Evolutionary conservation across 2,113 vertebrate species (phyloP), one percentile per base, ranked within the genome.

Genomic region (Petromus typicus): DNA sequence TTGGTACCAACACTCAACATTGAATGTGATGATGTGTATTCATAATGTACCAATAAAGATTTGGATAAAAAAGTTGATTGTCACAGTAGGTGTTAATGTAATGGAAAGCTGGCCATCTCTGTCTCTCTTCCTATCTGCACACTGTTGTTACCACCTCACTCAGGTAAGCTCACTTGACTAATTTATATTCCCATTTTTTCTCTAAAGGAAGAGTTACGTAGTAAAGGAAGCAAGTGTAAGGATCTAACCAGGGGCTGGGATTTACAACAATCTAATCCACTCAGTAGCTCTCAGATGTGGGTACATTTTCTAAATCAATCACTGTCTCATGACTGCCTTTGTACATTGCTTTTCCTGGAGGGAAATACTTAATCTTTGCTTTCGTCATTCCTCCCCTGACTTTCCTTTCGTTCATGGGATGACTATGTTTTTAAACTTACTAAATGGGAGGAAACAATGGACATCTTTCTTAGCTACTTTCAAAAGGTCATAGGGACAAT

Each of bases 401-500:
- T 96, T 88, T 96, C 69, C 92, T 98, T 97, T 98, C 94, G 95
- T 96, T 0, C 97, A 85, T 0, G 94, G 89, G 97, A 96, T 89
- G 86, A 97, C 96, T 96, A 54, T 96, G 96, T 97, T 98, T 98
- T 98, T 97, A 98, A 98, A 97, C 89, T 95, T 2, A 0, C 95
- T 94, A 98, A 97, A 97, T 97, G 86, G 96, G 97, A 97, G 97
- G 97, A 98, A 98, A 98, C 98, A 98, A 98, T 98, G 97, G 94
- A 69, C 57, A 82, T 97, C 98, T 98, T 98, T 98, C 98, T 98
- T 97, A 96, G 97, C 97, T 97, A 91, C 97, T 98, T 98, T 97
- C 97, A 96, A 98, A 98, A 98, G 97, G 97, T 98, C 98, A 98
- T 96, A 97, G 96, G 97, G 97, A 98, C 98, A 98, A 98, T 97